Conservation (phyloP, 2,113 vertebrate species). For the Setophaga coronata region DNA sequence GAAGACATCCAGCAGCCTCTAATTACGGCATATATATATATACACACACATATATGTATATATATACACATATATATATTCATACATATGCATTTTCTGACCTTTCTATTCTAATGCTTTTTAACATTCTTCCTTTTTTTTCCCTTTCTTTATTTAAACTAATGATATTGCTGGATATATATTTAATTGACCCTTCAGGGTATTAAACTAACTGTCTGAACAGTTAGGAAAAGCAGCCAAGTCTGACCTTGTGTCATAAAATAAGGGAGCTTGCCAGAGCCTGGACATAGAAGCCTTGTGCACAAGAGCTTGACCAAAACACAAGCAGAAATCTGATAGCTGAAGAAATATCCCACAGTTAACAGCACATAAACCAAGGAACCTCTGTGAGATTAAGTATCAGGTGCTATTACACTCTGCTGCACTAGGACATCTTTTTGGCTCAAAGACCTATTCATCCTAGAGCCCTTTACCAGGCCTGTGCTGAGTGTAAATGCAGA, state of each 20-base stretch:
- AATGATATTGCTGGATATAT: background rate
- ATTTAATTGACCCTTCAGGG: conserved; percentile 31
- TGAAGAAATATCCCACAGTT: conserved; percentile 19
- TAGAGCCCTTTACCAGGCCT: background rate
- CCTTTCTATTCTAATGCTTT: background rate
- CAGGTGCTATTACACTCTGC: background rate
- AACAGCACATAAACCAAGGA: conserved; percentile 4
- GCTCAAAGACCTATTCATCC: conserved; percentile 54
- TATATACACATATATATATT: background rate
- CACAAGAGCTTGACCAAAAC: background rate
- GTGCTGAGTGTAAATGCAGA: background rate
- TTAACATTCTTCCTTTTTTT: background rate
- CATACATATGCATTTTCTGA: background rate
- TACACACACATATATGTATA: no score
- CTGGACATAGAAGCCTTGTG: conserved; percentile 11
- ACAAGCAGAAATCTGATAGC: conserved; percentile 29
- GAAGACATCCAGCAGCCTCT: background rate
- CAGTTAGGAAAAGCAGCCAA: conserved; percentile 28
- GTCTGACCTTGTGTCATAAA: conserved; percentile 8
- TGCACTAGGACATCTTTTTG: conserved; percentile 23
- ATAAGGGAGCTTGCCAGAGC: background rate
- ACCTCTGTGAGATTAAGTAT: conserved; percentile 7
- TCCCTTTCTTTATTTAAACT: background rate
- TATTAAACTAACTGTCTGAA: conserved; percentile 17
- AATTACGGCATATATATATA: background rate